A percentile compares a stretch with the other conserved stretches of the same genome.
Conservation (phyloP, 2,113 vertebrate species). For the Misgurnus anguillicaudatus region DNA sequence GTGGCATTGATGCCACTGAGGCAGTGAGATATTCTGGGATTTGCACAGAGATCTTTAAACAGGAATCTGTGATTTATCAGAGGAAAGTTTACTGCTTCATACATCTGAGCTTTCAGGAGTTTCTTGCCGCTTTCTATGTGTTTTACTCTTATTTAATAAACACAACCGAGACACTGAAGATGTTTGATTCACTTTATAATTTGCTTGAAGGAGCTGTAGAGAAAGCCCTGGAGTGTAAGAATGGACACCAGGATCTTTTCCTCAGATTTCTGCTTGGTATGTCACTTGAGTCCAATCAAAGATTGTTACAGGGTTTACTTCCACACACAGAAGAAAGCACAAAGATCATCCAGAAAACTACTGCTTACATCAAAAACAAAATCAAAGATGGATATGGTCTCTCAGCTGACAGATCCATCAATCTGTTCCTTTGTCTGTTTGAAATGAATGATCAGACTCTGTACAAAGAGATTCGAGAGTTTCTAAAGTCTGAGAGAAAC, state of each 20-base stretch:
- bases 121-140: constrained; percentile 26
- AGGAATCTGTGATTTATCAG: constrained; percentile 5
- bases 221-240: constrained; percentile 15
- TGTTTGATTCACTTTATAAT: constrained; percentile 29
- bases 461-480: constrained; percentile 29
- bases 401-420: constrained; percentile 12
- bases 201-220: constrained; percentile 29
- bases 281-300: too few species aligned
- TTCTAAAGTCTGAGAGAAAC: not conserved
- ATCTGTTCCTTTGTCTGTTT: too few species aligned
- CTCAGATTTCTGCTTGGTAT: too few species aligned
- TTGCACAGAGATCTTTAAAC: constrained; percentile 41
- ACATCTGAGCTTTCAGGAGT: constrained; percentile 44
- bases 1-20: constrained; percentile 16
- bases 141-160: constrained; percentile 26
- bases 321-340: not conserved
- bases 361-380: constrained; percentile 35
- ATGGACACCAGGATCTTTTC: constrained; percentile 11
- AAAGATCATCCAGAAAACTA: constrained; percentile 19
- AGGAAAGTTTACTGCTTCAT: constrained; percentile 1
- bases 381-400: constrained; percentile 39
- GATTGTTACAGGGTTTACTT: too few species aligned
- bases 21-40: constrained; percentile 32
- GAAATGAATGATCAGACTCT: too few species aligned
- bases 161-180: not conserved